Percentiles rank a stretch among this genome's conserved stretches.
phyloP scores from a whole-genome alignment of 2,888 invertebrate species.

The Netelia inedita region DNA sequence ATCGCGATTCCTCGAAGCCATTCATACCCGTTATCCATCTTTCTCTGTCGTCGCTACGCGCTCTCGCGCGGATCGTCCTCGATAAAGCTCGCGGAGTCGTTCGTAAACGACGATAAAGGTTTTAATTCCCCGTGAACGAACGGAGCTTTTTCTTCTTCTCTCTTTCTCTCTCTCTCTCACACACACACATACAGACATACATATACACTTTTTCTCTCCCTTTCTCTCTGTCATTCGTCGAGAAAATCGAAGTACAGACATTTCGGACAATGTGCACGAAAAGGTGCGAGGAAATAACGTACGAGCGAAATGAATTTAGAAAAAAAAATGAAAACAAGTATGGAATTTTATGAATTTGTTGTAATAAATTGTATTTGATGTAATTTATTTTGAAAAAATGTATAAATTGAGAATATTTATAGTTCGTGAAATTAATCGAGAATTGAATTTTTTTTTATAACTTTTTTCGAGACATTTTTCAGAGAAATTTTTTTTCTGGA shows the following conservation, averaged over 20 bases:
- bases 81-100: conserved; percentile 51
- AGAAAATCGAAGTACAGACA: too few relatives aligned
- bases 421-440: background rate
- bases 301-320: conserved; percentile 16
- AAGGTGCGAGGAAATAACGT: background rate
- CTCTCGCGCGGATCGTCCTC: conserved; percentile 57
- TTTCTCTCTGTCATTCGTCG: too few relatives aligned
- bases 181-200: conserved; percentile 64
- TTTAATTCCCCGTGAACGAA: conserved; percentile 79
- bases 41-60: conserved; percentile 19
- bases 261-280: background rate
- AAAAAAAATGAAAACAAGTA: background rate
- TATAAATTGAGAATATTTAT: background rate
- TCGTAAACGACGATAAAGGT: conserved; percentile 75
- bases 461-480: background rate
- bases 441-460: background rate
- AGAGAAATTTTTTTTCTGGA: background rate
- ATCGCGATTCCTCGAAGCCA: conserved; percentile 51
- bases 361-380: background rate
- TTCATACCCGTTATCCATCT: conserved; percentile 22
- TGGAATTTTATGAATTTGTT: background rate
- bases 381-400: too few relatives aligned
- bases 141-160: conserved; percentile 51
- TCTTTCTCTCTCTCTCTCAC: background rate
- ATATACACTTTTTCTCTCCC: too few relatives aligned